Evolutionary conservation across 2,113 vertebrate species (phyloP), one percentile per base, ranked within the genome.

Genomic region (Crypturellus undulatus): DNA sequence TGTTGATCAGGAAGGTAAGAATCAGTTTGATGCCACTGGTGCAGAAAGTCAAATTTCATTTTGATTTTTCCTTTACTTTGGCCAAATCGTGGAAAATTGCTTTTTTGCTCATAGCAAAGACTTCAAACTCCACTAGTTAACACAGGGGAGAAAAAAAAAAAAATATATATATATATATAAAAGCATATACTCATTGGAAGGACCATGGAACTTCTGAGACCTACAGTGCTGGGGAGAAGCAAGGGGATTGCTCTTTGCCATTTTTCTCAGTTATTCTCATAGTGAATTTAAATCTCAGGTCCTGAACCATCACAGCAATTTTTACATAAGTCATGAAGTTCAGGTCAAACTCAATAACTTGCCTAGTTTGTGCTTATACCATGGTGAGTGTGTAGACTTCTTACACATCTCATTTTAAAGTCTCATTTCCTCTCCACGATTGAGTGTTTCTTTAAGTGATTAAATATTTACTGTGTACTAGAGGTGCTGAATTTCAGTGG

Each of bases 61-160:
- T 90, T 45, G 18, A 95, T 45, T 71, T 70, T 96, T 91, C 45
- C 92, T 14, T 77, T 91, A 30, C 51, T 93, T 93, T 89, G 76
- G 14, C 52, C 36, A 75, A 34, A 32, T 72, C 34, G 60, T 70
- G 19, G 70, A 92, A 97, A 94, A 92, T 86, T 96, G 17, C 6
- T 59, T 95, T 96, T 92, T 91, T 67, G 28, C 34, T 92, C 52
- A 58, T 84, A 84, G 32, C 9, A 59, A 92, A 95, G 8, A 71
- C 21, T 78, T 64, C 54, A 42, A 70, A 63, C 36, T n/a, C 47
- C 16, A 36, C 32, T 16, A 26, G 25, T n/a, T 38, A 16, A 15
- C 22, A 21, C 10, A 10, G 38, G 38, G 38, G 38, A 38, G 38
- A 38, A 38, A 38, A 24, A 24, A 22, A 43, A 9, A 45, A 45